Conservation (phyloP, 2,888 invertebrate species). For the Autographa gamma region DNA sequence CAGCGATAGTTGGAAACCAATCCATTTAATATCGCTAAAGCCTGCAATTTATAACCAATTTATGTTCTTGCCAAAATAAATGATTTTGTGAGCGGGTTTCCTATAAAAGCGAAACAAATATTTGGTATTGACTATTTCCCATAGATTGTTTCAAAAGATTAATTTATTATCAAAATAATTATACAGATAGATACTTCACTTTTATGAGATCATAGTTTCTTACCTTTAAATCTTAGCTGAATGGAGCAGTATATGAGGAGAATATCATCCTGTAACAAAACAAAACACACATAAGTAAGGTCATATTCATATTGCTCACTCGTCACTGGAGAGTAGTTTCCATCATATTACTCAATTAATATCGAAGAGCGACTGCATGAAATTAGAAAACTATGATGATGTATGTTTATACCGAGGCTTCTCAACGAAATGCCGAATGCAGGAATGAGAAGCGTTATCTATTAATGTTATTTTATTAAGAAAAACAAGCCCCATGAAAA, state of each 20-base stretch:
- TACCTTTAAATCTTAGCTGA: constrained; percentile 84
- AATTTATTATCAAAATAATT: too few relatives aligned
- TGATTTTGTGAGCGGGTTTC: not conserved
- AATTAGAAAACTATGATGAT: constrained; percentile 47
- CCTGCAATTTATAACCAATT: constrained; percentile 15
- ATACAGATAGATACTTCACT: too few relatives aligned
- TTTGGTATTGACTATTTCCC: constrained; percentile 15
- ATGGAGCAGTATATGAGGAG: constrained; percentile 85
- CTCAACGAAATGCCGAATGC: too few relatives aligned
- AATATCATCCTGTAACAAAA: constrained; percentile 86
- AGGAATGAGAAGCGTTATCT: constrained; percentile 22
- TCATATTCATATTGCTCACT: constrained; percentile 6
- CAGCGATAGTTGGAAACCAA: constrained; percentile 8
- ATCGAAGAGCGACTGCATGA: constrained; percentile 31
- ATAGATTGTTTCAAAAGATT: too few relatives aligned
- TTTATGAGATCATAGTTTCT: too few relatives aligned
- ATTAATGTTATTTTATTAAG: constrained; percentile 25
- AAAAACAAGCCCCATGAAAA: too few relatives aligned
- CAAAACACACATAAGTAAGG: constrained; percentile 42
- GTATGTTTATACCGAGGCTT: constrained; percentile 29
- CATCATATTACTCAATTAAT: constrained; percentile 34
- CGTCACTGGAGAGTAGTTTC: not conserved
- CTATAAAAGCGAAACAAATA: not conserved
- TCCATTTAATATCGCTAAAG: constrained; percentile 14
- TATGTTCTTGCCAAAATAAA: constrained; percentile 7